Conservation (phyloP, 2,113 vertebrate species). For the Brachyistius frenatus region DNA sequence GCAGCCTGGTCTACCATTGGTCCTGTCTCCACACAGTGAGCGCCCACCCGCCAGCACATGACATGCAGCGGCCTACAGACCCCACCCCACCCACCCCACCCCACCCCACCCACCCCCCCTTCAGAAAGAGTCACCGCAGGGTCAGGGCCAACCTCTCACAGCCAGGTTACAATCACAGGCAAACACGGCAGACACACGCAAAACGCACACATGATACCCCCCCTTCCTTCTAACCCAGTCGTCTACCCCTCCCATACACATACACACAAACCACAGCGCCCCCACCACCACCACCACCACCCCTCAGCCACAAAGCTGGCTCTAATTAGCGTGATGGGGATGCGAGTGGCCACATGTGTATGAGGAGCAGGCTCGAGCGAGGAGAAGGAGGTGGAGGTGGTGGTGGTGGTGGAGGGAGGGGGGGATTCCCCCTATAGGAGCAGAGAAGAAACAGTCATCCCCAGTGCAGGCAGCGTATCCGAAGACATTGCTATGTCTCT, state of each 20-base stretch:
- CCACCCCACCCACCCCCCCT: conserved; percentile 6
- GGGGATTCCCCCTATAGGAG: conserved; percentile 58
- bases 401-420: conserved; percentile 27
- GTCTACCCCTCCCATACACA: conserved; percentile 40
- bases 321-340: conserved; percentile 84
- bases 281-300: conserved; percentile 44
- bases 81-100: conserved; percentile 22
- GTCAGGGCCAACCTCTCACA: conserved; percentile 86
- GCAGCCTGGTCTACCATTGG: conserved; percentile 77
- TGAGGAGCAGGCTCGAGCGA: conserved; percentile 55
- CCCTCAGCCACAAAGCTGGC: conserved; percentile 81
- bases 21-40: conserved; percentile 72
- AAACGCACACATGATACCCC: conserved; percentile 76
- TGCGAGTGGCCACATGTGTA: conserved; percentile 80
- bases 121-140: conserved; percentile 78
- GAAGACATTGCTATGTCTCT: conserved; percentile 70
- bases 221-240: not conserved
- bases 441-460: conserved; percentile 65
- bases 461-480: conserved; percentile 55
- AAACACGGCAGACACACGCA: conserved; percentile 87
- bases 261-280: conserved; percentile 41
- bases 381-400: conserved; percentile 48
- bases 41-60: conserved; percentile 71
- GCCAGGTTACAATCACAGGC: conserved; percentile 85
- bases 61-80: conserved; percentile 52